Conservation (phyloP, 2,797 vertebrate species). For the Morus bassanus region DNA sequence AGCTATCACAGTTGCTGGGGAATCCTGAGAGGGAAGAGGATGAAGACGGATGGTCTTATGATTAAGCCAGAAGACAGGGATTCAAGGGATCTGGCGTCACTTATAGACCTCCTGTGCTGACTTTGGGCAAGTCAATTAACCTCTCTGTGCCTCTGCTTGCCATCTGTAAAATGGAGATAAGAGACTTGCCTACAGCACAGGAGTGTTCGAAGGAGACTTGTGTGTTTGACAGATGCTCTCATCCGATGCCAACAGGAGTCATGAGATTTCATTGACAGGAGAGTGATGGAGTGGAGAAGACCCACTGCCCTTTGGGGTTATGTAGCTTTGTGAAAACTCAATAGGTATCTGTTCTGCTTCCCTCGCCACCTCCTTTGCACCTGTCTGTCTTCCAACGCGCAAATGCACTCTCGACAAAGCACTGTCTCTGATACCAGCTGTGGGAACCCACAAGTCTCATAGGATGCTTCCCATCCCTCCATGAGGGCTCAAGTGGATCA, state of each 20-base stretch:
- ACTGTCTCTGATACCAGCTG: not conserved
- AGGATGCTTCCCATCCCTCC: not conserved
- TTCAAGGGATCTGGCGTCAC: not conserved
- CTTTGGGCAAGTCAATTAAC: slow-evolving; percentile 63
- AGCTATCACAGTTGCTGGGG: not conserved
- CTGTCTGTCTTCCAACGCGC: slow-evolving; percentile 2
- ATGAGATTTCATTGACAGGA: slow-evolving; percentile 46
- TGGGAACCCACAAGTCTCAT: not conserved
- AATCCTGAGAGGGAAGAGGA: not conserved
- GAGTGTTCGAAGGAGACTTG: not conserved
- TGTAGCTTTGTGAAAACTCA: slow-evolving; percentile 52
- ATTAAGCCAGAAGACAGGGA: slow-evolving; percentile 29
- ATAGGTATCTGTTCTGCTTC: slow-evolving; percentile 23
- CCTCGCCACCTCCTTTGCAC: not conserved
- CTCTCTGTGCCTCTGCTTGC: slow-evolving; percentile 36
- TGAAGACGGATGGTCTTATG: slow-evolving; percentile 51
- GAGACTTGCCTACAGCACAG: slow-evolving; percentile 9
- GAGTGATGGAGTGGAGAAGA: slow-evolving; percentile 54
- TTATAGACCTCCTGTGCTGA: slow-evolving; percentile 34
- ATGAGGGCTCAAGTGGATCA: not conserved
- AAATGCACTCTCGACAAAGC: accelerated
- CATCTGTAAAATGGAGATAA: slow-evolving; percentile 60
- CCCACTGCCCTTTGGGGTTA: slow-evolving; percentile 30
- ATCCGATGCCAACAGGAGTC: slow-evolving; percentile 24
- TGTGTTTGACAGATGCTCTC: slow-evolving; percentile 45